phyloP scores from a whole-genome alignment of 2,797 vertebrate genomes.

The Manis javanica region DNA sequence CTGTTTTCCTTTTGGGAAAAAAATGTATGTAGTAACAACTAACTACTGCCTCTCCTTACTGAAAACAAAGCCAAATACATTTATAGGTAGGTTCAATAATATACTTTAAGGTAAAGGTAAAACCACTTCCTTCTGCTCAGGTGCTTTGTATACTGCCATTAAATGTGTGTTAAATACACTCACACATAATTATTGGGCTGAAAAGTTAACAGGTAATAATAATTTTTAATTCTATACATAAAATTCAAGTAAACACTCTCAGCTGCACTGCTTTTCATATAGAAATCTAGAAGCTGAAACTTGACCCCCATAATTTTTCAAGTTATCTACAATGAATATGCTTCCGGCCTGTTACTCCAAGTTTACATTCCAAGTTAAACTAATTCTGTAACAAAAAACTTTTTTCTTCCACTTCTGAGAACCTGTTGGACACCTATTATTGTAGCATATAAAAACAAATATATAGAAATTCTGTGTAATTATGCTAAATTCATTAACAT shows the following conservation, averaged over 20 bases:
- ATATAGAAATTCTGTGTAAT: not conserved
- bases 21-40: not conserved
- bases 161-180: slow-evolving; percentile 33
- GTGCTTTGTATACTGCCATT: not conserved
- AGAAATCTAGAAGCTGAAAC: slow-evolving; percentile 13
- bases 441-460: not conserved
- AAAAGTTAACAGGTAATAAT: slow-evolving; percentile 1
- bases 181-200: slow-evolving; percentile 17
- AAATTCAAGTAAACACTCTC: slow-evolving; percentile 42
- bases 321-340: slow-evolving; percentile 2
- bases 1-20: slow-evolving; percentile 13
- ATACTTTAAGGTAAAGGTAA: slow-evolving; percentile 54
- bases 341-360: not conserved
- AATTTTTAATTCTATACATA: slow-evolving; percentile 25
- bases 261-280: slow-evolving; percentile 19
- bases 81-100: not conserved
- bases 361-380: slow-evolving; percentile 34
- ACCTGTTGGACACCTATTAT: not conserved
- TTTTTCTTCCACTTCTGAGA: not conserved
- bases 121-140: slow-evolving; percentile 23
- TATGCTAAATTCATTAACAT: slow-evolving; percentile 26
- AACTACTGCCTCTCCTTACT: slow-evolving; percentile 43
- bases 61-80: slow-evolving; percentile 23
- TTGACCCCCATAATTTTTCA: not conserved
- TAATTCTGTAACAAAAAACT: slow-evolving; percentile 15